A percentile compares a stretch with the other conserved stretches of the same genome.
phyloP scores from a whole-genome alignment of 2,113 vertebrate species.

The Proteles cristata region DNA sequence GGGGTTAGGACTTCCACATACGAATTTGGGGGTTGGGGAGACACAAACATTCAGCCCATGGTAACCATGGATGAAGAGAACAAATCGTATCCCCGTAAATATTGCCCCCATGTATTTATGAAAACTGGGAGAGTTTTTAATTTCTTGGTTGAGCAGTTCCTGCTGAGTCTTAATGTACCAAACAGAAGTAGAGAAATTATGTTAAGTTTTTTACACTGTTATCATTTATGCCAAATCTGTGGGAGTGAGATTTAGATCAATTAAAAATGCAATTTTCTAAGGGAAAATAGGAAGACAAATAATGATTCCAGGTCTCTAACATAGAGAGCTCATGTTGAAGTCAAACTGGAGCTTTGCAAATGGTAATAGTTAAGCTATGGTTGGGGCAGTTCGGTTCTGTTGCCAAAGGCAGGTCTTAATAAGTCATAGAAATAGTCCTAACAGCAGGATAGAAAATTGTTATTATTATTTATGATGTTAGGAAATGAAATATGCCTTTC shows the following conservation, averaged over 20 bases:
- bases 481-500: slow-evolving; percentile 64
- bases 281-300: slow-evolving; percentile 30
- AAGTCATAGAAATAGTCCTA: slow-evolving; percentile 52
- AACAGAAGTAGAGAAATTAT: slow-evolving; percentile 49
- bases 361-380: slow-evolving; percentile 51
- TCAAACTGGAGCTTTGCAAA: slow-evolving; percentile 56
- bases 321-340: slow-evolving; percentile 52
- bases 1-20: not conserved
- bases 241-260: slow-evolving; percentile 33
- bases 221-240: slow-evolving; percentile 49
- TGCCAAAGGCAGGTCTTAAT: slow-evolving; percentile 58
- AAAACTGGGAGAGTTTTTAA: slow-evolving; percentile 20
- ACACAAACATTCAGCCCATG: not conserved
- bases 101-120: not conserved
- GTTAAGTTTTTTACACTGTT: slow-evolving; percentile 56
- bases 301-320: slow-evolving; percentile 32
- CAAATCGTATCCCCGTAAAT: not conserved
- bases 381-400: slow-evolving; percentile 45
- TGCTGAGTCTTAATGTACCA: slow-evolving; percentile 24
- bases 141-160: slow-evolving; percentile 35
- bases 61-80: not conserved
- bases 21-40: not conserved
- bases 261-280: slow-evolving; percentile 57
- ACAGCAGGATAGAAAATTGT: slow-evolving; percentile 41
- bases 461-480: slow-evolving; percentile 56